phyloP scores from a whole-genome alignment of 2,113 vertebrate species.

The Perca fluviatilis region DNA sequence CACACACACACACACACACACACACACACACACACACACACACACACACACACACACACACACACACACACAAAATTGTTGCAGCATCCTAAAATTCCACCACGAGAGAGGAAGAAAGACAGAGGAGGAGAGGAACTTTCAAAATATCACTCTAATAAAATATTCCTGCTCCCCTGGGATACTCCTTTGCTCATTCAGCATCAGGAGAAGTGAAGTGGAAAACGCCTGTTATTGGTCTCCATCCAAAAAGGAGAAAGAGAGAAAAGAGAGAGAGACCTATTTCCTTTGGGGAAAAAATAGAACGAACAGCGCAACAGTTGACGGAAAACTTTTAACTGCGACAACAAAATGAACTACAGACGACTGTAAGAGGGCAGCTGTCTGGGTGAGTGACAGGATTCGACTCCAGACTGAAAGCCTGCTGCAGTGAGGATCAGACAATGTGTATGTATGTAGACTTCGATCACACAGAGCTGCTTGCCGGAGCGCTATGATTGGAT shows the following conservation, averaged over 20 bases:
- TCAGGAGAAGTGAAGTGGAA: slow-evolving; percentile 67
- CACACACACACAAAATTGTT: slow-evolving; percentile 46
- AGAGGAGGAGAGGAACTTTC: slow-evolving; percentile 67
- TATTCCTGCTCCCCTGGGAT: slow-evolving; percentile 80
- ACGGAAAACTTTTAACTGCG: slow-evolving; percentile 72
- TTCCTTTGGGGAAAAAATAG: slow-evolving; percentile 75
- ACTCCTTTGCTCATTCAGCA: slow-evolving; percentile 78
- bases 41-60: slow-evolving; percentile 2
- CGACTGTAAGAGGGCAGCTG: slow-evolving; percentile 72
- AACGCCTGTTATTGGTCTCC: slow-evolving; percentile 71
- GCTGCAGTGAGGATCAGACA: slow-evolving; percentile 56
- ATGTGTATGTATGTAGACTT: slow-evolving; percentile 21
- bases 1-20: slow-evolving; percentile 22
- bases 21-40: slow-evolving; percentile 23
- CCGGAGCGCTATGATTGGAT: slow-evolving; percentile 30
- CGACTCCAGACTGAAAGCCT: slow-evolving; percentile 50
- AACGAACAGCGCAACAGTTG: slow-evolving; percentile 72
- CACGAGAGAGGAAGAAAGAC: slow-evolving; percentile 71
- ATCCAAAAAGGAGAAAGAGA: slow-evolving; percentile 48
- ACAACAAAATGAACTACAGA: slow-evolving; percentile 70
- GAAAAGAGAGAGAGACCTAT: slow-evolving; percentile 68
- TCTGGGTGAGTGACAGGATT: slow-evolving; percentile 73
- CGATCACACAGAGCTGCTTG: slow-evolving; percentile 63
- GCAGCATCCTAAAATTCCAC: slow-evolving; percentile 73
- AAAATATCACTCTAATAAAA: slow-evolving; percentile 81